Evolutionary conservation across 1,140 invertebrate species (phyloP), one percentile per base, ranked within the genome.

Genomic region (Bombus cullumanus): DNA sequence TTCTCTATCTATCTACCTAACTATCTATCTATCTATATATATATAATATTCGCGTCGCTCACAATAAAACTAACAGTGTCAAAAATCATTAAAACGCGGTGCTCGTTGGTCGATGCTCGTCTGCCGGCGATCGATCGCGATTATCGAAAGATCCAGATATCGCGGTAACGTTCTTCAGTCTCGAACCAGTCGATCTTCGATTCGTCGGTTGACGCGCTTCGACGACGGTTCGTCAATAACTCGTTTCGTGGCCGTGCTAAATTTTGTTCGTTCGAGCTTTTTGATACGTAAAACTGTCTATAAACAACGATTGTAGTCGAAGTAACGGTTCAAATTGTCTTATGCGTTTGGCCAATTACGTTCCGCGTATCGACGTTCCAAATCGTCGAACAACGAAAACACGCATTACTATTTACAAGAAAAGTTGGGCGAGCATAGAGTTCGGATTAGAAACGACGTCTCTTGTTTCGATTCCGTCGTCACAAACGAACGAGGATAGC

Each of bases 41-140:
- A 37, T 37, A 37, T 34, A 34, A 18, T 9, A 18, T 25, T 68
- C 34, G 66, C 66, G 34, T 68, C 34, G 66, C 34, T 28, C 37
- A n/a, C 37, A 2, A 34, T 47, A 79, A 68, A 47, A 43, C 31
- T 80, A 80, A 18, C 41, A 8, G 25, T 66, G 31, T 34, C 15
- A 34, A 68, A 80, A 80, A n/a, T 53, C 31, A 31, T 71, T 34
- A 53, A 69, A 53, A 80, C 78, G 34, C 31, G 13, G 28, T 59
- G 47, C 34, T 76, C 41, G 31, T 47, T 53, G 13, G 53, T 66
- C 69, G 37, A 72, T 39, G 69, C 37, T 72, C 37, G 6, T 37
- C 69, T 22, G 8, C n/a, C 31, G 59, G 3, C 57, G 59, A 62
- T 62, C 59, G 28, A 62, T 62, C 59, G 25, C 57, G 57, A 62